Base-by-base conservation (phyloP, 2,888 invertebrate genomes). In the Platycheirus albimanus region DNA sequence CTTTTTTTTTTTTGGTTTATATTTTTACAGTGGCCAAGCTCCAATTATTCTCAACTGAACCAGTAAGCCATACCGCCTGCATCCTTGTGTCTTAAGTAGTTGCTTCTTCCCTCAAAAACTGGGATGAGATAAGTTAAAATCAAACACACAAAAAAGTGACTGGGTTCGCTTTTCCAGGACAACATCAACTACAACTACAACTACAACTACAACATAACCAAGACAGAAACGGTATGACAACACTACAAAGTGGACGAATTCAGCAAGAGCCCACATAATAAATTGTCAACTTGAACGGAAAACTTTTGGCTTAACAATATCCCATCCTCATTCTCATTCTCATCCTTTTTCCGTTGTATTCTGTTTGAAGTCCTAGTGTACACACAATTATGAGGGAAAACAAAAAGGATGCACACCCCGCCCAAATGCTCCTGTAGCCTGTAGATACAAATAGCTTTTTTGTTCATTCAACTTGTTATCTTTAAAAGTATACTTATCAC, bases 401-500 rank as follows among this genome's bases (percentile, higher is more conserved):
- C 75, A 80, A 80, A 72, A 67, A 69, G 56, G 56, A 54, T 56
- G 49, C 33, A 28, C 64, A n/a, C 38, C 41, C 38, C 17, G 13
- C 24, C 19, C 11, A n/a, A n/a, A n/a, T n/a, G n/a, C 17, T 15
- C 6, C 15, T n/a, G 8, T 17, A 33, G 24, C 17, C 20, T 20
- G 17, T 10, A 72, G 24, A 74, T 61, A 72, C 71, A 77, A 77
- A 71, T 41, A 72, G 38, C 41, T 80, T 80, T 80, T 52, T 70
- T 63, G 56, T 56, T 47, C 58, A 47, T 56, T 56, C 43, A 47
- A 56, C 47, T 43, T 66, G 69, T 80, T 81, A 81, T 81, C 76
- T 81, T 71, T 81, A 13, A 71, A 71, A 81, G 76, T 76, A 71
- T 51, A 66, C 76, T 81, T 81, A 76, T 76, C 80, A 71, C 71